These are phyloP conservation scores for Mustela erminea DNA, from an alignment of 2,797 vertebrate species.

Conservation along the genomic window DNA sequence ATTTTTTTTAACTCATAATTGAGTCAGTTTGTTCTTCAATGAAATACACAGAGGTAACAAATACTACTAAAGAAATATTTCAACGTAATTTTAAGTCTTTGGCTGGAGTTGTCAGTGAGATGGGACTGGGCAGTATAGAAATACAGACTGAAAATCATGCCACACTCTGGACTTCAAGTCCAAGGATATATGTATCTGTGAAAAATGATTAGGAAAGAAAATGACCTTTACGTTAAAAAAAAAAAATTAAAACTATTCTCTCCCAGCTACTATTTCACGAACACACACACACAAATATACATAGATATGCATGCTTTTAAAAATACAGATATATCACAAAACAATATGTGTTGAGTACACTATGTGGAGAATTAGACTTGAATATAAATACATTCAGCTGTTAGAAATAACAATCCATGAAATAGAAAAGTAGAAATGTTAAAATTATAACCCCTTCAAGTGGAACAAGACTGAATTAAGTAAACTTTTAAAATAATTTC, in stretches of 20 bases:
- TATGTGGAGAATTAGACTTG: slow-evolving; percentile 38
- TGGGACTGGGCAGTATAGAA: neutral
- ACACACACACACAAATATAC: neutral
- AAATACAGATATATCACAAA: slow-evolving; percentile 43
- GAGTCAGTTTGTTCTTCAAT: slow-evolving; percentile 53
- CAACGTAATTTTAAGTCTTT: slow-evolving; percentile 58
- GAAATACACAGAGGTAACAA: slow-evolving; percentile 45
- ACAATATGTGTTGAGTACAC: neutral
- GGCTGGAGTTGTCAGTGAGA: slow-evolving; percentile 20
- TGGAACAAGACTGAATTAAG: slow-evolving; percentile 45
- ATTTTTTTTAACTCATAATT: slow-evolving; percentile 50
- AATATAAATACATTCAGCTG: slow-evolving; percentile 55
- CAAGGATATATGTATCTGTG: slow-evolving; percentile 28
- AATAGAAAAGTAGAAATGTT: slow-evolving; percentile 40
- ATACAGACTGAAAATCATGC: neutral
- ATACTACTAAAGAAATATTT: slow-evolving; percentile 52
- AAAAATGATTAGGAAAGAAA: slow-evolving; percentile 67
- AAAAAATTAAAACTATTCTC: slow-evolving; percentile 51
- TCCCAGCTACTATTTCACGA: slow-evolving; percentile 53
- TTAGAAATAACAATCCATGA: slow-evolving; percentile 53
- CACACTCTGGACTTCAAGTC: slow-evolving; percentile 31
- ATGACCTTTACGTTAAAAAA: slow-evolving; percentile 52
- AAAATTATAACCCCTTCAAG: slow-evolving; percentile 4
- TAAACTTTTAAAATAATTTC: slow-evolving; percentile 69
- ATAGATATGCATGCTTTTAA: neutral